phyloP scores from a whole-genome alignment of 2,797 vertebrate species.

The Takifugu rubripes region DNA sequence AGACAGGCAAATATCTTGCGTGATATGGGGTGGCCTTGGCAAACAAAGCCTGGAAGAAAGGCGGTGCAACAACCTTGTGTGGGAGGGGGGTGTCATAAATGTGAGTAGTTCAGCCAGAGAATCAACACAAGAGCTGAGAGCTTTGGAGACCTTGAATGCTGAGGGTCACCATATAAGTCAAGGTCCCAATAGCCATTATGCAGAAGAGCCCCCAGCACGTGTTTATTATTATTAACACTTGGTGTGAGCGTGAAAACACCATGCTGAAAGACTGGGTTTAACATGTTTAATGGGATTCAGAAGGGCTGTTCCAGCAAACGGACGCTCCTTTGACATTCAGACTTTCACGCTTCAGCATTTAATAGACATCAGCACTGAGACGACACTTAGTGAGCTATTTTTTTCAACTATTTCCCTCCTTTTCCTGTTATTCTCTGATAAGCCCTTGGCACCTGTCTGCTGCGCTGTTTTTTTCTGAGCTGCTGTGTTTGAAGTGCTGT shows the following conservation, averaged over 20 bases:
- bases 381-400: slow-evolving; percentile 35
- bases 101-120: slow-evolving; percentile 53
- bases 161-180: slow-evolving; percentile 43
- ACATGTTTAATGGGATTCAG: neutral
- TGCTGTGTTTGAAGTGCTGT: slow-evolving; percentile 63
- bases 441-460: slow-evolving; percentile 37
- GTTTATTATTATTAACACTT: slow-evolving; percentile 16
- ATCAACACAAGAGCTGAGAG: slow-evolving; percentile 40
- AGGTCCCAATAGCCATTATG: slow-evolving; percentile 33
- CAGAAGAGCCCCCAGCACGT: slow-evolving; percentile 14
- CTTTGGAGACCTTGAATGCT: slow-evolving; percentile 55
- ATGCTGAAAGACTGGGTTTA: neutral
- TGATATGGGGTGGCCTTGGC: slow-evolving; percentile 54
- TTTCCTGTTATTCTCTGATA: slow-evolving; percentile 72
- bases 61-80: slow-evolving; percentile 27
- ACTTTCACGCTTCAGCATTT: slow-evolving; percentile 20
- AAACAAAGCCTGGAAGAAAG: slow-evolving; percentile 47
- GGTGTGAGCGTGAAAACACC: neutral
- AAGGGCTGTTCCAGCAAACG: neutral
- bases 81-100: slow-evolving; percentile 35
- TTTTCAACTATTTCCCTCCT: slow-evolving; percentile 44
- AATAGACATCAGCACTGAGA: slow-evolving; percentile 44
- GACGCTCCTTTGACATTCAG: neutral
- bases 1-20: neutral
- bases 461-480: slow-evolving; percentile 32